phyloP scores from a whole-genome alignment of 2,113 vertebrate genomes.

The Neolamprologus cancellatus region DNA sequence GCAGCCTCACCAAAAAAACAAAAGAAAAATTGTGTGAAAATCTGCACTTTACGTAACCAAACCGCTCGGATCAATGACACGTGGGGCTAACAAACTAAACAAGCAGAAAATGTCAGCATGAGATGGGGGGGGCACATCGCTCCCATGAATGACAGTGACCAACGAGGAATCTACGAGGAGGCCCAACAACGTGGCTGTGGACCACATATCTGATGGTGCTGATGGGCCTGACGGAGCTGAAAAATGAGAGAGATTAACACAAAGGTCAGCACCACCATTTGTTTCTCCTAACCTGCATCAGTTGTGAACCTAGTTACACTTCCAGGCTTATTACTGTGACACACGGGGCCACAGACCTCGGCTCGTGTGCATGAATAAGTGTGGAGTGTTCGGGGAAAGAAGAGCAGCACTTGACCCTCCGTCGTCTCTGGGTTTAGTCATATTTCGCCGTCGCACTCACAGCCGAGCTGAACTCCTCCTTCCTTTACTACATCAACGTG shows the following conservation, averaged over 20 bases:
- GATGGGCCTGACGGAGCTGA: background rate
- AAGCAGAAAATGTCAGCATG: background rate
- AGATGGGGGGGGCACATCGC: accelerated
- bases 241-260: conserved; percentile 11
- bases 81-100: background rate
- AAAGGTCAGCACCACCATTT: conserved; percentile 22
- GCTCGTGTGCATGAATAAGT: conserved; percentile 14
- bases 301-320: background rate
- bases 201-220: background rate
- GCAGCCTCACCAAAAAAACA: background rate
- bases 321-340: background rate
- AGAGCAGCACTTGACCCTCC: conserved; percentile 34
- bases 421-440: conserved; percentile 29
- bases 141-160: background rate
- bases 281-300: background rate
- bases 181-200: background rate
- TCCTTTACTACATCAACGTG: conserved; percentile 4
- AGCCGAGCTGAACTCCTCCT: background rate
- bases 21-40: background rate
- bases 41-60: background rate
- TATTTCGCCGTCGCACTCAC: conserved; percentile 7
- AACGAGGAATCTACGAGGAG: background rate
- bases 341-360: background rate
- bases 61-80: background rate
- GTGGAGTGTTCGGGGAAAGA: background rate